Evolutionary conservation across 2,113 vertebrate species (phyloP).

Genomic region (Pseudorasbora parva): DNA sequence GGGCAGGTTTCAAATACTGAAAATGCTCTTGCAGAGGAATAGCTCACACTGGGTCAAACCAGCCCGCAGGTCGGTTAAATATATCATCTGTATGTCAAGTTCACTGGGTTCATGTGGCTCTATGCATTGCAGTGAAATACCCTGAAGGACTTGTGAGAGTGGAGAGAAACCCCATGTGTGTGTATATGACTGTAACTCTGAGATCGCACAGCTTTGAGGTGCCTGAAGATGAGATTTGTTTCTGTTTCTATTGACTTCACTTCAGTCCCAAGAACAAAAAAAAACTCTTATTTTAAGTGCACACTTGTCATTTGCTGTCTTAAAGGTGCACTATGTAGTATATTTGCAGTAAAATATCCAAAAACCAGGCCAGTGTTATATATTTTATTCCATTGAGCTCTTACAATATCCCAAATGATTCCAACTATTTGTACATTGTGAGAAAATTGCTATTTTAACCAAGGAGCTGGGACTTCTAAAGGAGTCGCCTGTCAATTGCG

Average conservation of each 20-base stretch:
- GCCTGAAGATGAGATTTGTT: not conserved
- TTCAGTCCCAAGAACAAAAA: not conserved
- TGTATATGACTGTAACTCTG: slow-evolving; percentile 17
- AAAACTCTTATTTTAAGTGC: no score
- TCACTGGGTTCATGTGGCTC: not conserved
- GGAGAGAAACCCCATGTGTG: not conserved
- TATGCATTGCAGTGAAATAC: not conserved
- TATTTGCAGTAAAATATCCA: no score
- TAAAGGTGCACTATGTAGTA: no score
- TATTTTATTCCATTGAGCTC: no score
- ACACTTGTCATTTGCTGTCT: no score
- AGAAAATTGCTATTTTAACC: no score
- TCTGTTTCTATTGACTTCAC: not conserved
- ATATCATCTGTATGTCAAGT: not conserved
- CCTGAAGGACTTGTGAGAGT: not conserved
- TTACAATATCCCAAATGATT: no score
- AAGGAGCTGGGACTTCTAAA: no score
- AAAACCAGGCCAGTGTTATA: no score
- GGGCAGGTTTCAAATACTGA: not conserved
- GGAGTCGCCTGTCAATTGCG: no score
- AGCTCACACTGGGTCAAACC: slow-evolving; percentile 9
- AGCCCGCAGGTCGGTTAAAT: not conserved
- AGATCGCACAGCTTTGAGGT: not conserved
- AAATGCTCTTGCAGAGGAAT: not conserved
- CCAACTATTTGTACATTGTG: no score